Base-by-base conservation (phyloP, 2,797 vertebrate genomes). In the Triplophysa bombifrons region DNA sequence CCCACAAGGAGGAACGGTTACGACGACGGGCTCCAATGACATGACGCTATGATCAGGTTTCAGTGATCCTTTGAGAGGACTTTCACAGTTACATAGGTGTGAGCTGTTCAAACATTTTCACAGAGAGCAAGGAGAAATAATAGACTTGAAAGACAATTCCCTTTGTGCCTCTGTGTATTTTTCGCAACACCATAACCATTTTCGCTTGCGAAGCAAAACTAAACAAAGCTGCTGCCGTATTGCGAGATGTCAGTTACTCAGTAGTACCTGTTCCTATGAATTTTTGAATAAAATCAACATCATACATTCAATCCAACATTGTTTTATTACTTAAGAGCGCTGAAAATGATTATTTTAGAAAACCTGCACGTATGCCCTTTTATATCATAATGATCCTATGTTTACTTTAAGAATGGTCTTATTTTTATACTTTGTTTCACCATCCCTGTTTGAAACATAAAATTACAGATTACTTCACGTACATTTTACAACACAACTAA, bases 41-140 rank as follows among this genome's bases (percentile, higher is more conserved):
- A 78, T n/a, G 38, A 48, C 17, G 44, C 67, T 53, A 25, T 51
- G 76, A 70, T 71, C 76, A 51, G 67, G 44, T 71, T 78, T 61
- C 44, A 61, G 8, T 61, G 44, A 70, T 77, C 44, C 56, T 51
- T 44, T 50, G 27, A 44, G 76, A 46, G 51, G 6, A 63, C 44
- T 51, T 30, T 27, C 8, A 69, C 55, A 60, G 34, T 38, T 14
- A 70, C 46, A 55, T 44, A 50, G 27, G 13, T 44, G 2, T 17
- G 25, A 69, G 14, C 60, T 61, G 44, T 50, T 77, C 25, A 69
- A 70, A 70, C 44, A 58, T 27, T 38, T 38, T 30, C 74, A 58
- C 65, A 76, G 44, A 76, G 34, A 56, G 44, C 64, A 55, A 66
- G 9, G 61, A 41, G 20, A 58, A 76, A 34, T 9, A 68, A 68